Evolutionary conservation across 2,888 invertebrate species (phyloP).

Genomic region (Noctua pronuba): DNA sequence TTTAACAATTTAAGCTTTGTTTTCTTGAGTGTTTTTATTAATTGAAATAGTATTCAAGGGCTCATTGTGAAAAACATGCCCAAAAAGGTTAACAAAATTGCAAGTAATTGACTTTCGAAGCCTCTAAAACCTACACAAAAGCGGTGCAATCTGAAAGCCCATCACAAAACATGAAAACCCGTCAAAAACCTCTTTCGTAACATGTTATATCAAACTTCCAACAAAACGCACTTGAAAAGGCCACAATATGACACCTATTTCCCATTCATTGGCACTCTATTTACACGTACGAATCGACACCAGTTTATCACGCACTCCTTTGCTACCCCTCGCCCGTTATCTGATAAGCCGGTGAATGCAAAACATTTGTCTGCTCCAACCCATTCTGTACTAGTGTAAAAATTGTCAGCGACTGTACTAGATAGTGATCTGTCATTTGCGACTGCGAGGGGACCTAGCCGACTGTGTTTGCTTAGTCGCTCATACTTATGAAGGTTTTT

Average conservation of each 20-base stretch:
- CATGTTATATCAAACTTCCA: slow-evolving; percentile 57
- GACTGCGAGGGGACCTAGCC: slow-evolving; percentile 72
- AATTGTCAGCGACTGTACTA: slow-evolving; percentile 88
- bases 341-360: slow-evolving; percentile 88
- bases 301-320: slow-evolving; percentile 84
- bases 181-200: slow-evolving; percentile 51
- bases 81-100: not conserved
- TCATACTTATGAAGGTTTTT: slow-evolving; percentile 55
- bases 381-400: slow-evolving; percentile 88
- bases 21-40: not conserved
- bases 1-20: slow-evolving; percentile 20
- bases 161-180: slow-evolving; percentile 47
- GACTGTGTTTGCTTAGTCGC: slow-evolving; percentile 71
- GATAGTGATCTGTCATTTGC: slow-evolving; percentile 88
- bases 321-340: slow-evolving; percentile 87
- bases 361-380: slow-evolving; percentile 87
- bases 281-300: slow-evolving; percentile 87
- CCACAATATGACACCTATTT: slow-evolving; percentile 84
- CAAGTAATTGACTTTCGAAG: slow-evolving; percentile 2
- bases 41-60: not conserved
- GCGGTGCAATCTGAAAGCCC: slow-evolving; percentile 29
- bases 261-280: slow-evolving; percentile 86
- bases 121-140: slow-evolving; percentile 14
- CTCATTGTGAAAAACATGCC: not conserved
- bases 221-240: slow-evolving; percentile 76